These are phyloP conservation scores for Diploscapter pachys DNA, from an alignment of 1,140 invertebrate genomes.

Conservation along the genomic window DNA sequence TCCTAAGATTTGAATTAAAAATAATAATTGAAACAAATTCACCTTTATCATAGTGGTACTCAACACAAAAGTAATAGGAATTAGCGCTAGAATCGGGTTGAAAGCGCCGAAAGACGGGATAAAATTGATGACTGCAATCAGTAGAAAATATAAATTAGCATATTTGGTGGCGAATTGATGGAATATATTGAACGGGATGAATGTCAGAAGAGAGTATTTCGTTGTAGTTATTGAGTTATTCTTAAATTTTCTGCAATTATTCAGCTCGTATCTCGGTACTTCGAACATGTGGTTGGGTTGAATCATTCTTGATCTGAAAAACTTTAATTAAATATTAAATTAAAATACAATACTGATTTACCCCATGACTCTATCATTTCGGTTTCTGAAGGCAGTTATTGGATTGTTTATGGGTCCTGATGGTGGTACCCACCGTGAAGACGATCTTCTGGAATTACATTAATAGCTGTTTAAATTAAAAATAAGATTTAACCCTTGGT, in stretches of 20 bases:
- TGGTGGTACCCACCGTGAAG: slow-evolving; percentile 24
- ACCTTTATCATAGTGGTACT: slow-evolving; percentile 84
- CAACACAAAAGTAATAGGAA: slow-evolving; percentile 87
- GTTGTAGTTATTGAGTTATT: slow-evolving; percentile 83
- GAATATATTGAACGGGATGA: slow-evolving; percentile 71
- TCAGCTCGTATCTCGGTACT: slow-evolving; percentile 57
- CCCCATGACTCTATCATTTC: slow-evolving; percentile 17
- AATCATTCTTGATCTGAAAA: slow-evolving; percentile 28
- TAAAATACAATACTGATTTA: neutral
- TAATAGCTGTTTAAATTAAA: too few relatives aligned
- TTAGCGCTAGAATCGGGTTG: slow-evolving; percentile 89
- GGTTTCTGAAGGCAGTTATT: slow-evolving; percentile 9
- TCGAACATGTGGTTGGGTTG: slow-evolving; percentile 24
- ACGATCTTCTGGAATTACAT: slow-evolving; percentile 8
- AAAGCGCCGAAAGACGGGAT: slow-evolving; percentile 87
- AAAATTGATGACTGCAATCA: slow-evolving; percentile 83
- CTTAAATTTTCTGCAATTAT: slow-evolving; percentile 69
- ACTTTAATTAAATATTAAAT: neutral
- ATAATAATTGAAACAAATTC: too few relatives aligned
- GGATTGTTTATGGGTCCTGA: slow-evolving; percentile 23
- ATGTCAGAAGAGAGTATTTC: slow-evolving; percentile 87
- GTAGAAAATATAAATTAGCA: slow-evolving; percentile 94
- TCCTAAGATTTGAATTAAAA: slow-evolving; percentile 63
- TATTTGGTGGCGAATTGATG: slow-evolving; percentile 75
- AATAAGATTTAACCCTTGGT: too few relatives aligned